Evolutionary conservation across 1,140 invertebrate species (phyloP).

Genomic region (Delia radicum): DNA sequence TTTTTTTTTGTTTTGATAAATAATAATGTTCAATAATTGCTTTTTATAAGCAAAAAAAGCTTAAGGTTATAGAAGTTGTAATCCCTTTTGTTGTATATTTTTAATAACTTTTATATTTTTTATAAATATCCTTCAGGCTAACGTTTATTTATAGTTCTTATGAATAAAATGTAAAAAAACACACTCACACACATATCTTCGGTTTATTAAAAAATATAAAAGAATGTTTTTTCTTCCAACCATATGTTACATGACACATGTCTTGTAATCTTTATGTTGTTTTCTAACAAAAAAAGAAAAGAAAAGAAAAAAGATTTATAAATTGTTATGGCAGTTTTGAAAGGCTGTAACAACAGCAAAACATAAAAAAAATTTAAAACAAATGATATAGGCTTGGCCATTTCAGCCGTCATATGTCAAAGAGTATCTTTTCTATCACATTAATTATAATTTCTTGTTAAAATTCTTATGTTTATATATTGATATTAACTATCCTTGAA

Average conservation of each 20-base stretch:
- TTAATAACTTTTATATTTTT: neutral
- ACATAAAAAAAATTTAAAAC: neutral
- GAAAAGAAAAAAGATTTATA: constrained; percentile 5
- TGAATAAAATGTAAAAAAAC: no score
- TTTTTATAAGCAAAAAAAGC: neutral
- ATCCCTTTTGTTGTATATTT: no score
- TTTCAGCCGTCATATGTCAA: neutral
- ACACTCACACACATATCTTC: no score
- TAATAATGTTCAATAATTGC: neutral
- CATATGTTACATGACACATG: neutral
- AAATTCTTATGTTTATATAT: neutral
- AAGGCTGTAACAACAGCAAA: neutral
- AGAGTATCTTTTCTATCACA: neutral
- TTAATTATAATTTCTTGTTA: neutral
- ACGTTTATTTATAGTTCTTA: neutral
- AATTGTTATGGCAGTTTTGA: neutral
- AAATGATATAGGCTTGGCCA: neutral
- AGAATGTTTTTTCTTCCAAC: neutral
- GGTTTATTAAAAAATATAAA: neutral
- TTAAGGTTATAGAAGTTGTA: neutral
- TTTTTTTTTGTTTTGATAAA: no score
- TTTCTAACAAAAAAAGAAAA: no score
- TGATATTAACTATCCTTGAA: neutral
- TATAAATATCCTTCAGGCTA: neutral
- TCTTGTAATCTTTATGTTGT: neutral